A percentile compares a stretch with the other conserved stretches of the same genome.
These are phyloP conservation scores for Kuschelorhynchus macadamiae DNA, from an alignment of 2,888 invertebrate species.

Conservation along the genomic window DNA sequence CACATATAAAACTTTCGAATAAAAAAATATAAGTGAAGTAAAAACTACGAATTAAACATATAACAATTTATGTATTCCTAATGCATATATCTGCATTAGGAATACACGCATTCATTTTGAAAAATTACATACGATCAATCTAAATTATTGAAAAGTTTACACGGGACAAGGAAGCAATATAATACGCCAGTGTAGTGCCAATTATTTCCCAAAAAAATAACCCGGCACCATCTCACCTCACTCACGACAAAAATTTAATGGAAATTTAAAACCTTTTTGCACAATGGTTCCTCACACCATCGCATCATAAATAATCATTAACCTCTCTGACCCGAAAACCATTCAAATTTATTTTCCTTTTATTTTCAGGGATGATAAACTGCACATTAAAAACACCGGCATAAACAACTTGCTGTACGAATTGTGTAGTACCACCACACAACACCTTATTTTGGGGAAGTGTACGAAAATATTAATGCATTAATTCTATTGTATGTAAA, in stretches of 20 bases:
- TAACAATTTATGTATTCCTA: too few species aligned
- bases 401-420: slow-evolving; percentile 40
- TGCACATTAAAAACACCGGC: slow-evolving; percentile 43
- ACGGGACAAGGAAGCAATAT: too few species aligned
- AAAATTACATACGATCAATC: too few species aligned
- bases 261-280: slow-evolving; percentile 46
- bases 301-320: slow-evolving; percentile 48
- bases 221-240: neutral
- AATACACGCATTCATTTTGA: too few species aligned
- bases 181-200: neutral
- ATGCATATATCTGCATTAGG: too few species aligned
- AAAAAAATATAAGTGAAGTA: too few species aligned
- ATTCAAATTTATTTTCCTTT: slow-evolving; percentile 44
- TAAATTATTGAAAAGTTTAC: too few species aligned
- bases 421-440: slow-evolving; percentile 31
- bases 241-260: slow-evolving; percentile 35
- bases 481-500: slow-evolving; percentile 64
- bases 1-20: too few species aligned
- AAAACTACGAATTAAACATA: too few species aligned
- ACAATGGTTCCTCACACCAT: slow-evolving; percentile 42
- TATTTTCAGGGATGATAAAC: slow-evolving; percentile 45
- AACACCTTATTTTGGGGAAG: slow-evolving; percentile 60
- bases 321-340: slow-evolving; percentile 40
- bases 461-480: slow-evolving; percentile 62
- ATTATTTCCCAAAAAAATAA: neutral